Evolutionary conservation across 2,113 vertebrate species (phyloP), one percentile per base, ranked within the genome.

Genomic region (Oreochromis tanganicae): DNA sequence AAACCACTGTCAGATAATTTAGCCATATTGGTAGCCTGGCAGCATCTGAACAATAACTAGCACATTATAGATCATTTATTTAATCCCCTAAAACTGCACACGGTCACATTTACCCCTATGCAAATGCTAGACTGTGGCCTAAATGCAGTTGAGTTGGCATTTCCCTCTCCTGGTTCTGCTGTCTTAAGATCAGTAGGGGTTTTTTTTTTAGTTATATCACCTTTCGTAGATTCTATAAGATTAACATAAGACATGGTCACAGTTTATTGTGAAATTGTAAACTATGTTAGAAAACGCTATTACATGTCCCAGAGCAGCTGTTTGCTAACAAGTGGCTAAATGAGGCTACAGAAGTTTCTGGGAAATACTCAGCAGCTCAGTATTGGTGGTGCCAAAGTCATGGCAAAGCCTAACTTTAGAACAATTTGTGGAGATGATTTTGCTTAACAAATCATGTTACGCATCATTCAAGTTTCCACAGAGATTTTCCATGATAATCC

Each of bases 141-240:
- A 27, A 48, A 48, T 5, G 43, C 43, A 48, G 24, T 29, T 75
- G 24, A 75, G 4, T 71, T 71, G 66, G 21, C 66, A 71, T 71
- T 43, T 71, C 21, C 38, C 21, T 6, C n/a, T 71, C n/a, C 38
- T 43, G 19, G 38, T 46, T 71, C 66, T 71, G 66, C 36, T 43
- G n/a, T 71, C 38, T 71, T 71, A 4, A 16, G 0, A 24, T 27
- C 5, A 71, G 66, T 6, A 71, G 7, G 36, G 0, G 1, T 2
- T 21, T 3, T 11, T 57, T 13, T 43, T 71, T 71, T 16, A 5
- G 66, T 24, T 43, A 71, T 17, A 17, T 27, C 6, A 46, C 21
- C 3, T 46, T 73, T 48, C 4, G 4, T 17, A 17, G 14, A 3
- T 27, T 46, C 14, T 73, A 27, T 21, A 71, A 41, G 36, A 41